Evolutionary conservation across 37 sponge, comb jelly and placozoan genomes (phyloP).

Genomic region (Mnemiopsis leidyi): DNA sequence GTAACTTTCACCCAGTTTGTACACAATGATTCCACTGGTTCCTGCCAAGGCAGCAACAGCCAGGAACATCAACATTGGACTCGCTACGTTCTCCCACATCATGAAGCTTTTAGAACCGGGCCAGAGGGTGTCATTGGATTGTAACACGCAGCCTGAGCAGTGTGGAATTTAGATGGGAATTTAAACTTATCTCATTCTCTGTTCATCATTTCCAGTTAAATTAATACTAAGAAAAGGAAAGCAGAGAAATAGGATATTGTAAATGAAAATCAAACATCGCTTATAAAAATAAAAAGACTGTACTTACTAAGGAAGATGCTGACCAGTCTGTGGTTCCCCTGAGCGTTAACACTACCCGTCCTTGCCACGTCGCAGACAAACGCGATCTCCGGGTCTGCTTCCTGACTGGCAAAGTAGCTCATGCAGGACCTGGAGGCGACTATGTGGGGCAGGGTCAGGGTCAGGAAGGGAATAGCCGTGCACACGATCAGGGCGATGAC

Average conservation of each 20-base stretch:
- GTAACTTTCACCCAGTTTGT: not conserved
- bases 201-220: no score
- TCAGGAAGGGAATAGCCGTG: not conserved
- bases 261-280: no score
- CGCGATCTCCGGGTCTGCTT: not conserved
- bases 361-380: not conserved
- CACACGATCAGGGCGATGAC: not conserved
- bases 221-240: no score
- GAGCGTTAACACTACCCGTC: not conserved
- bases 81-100: conserved; percentile 32
- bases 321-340: not conserved
- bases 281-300: no score
- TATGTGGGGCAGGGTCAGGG: not conserved
- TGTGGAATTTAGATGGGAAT: no score
- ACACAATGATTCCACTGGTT: conserved; percentile 1
- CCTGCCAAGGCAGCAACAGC: not conserved
- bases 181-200: no score
- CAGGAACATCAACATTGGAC: not conserved
- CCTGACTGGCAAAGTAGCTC: not conserved
- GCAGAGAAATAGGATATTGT: no score
- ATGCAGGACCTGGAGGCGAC: not conserved
- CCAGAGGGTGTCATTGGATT: not conserved
- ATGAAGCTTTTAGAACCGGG: not conserved
- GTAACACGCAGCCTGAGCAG: not conserved
- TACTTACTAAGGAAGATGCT: not conserved